Evolutionary conservation across 2,888 invertebrate genomes (phyloP).

Genomic region (Nipponacmea schrenckii): DNA sequence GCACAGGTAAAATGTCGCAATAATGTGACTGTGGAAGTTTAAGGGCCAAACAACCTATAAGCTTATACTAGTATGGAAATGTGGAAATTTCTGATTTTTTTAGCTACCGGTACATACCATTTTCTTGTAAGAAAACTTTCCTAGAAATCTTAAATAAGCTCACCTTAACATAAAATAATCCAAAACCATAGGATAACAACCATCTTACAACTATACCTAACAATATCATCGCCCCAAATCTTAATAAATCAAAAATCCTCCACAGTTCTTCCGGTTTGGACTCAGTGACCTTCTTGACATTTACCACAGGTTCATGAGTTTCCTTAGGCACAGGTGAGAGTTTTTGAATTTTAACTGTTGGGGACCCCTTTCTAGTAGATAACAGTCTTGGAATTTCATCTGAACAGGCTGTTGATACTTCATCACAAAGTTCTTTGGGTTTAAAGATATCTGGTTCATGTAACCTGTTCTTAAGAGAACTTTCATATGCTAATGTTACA

Average conservation of each 20-base stretch:
- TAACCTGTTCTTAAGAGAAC: too few relatives aligned
- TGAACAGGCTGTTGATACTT: too few relatives aligned
- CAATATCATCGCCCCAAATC: conserved; percentile 45
- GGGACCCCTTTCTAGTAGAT: not conserved
- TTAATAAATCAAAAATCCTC: conserved; percentile 39
- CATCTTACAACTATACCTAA: conserved; percentile 48
- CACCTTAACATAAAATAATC: conserved; percentile 52
- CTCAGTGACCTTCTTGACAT: not conserved
- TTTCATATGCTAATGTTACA: too few relatives aligned
- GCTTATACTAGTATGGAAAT: too few relatives aligned
- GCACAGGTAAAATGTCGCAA: too few relatives aligned
- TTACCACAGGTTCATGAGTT: not conserved
- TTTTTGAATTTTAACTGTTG: not conserved
- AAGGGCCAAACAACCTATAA: too few relatives aligned
- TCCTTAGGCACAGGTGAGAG: not conserved
- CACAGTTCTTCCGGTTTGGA: not conserved
- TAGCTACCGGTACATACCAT: not conserved
- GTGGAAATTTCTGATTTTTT: too few relatives aligned
- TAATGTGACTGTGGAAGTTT: too few relatives aligned
- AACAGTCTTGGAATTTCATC: too few relatives aligned
- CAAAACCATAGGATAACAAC: conserved; percentile 46
- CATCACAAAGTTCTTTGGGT: too few relatives aligned
- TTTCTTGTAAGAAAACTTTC: too few relatives aligned
- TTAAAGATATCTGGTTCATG: too few relatives aligned
- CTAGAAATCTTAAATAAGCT: conserved; percentile 16